Base-by-base conservation (phyloP, 2,113 vertebrate species). In the Callithrix jacchus region DNA sequence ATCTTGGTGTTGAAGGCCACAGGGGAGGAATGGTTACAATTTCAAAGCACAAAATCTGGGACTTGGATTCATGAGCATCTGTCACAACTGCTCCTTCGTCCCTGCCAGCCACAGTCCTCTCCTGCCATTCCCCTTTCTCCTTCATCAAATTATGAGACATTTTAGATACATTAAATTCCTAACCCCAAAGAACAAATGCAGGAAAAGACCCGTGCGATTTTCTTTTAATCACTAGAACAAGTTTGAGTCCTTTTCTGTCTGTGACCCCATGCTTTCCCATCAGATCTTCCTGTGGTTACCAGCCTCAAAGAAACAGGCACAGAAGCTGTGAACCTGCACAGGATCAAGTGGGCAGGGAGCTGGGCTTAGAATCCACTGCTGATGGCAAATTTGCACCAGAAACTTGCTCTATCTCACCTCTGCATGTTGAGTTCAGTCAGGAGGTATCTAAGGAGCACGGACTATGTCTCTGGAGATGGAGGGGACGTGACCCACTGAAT, bases 41-140 rank as follows among this genome's bases (percentile, higher is more conserved):
- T 97, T 93, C 97, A 96, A 96, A 96, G 92, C 87, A 52, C 73
- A 54, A 80, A 66, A 18, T 87, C 74, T 37, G 14, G 80, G 81
- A 1, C n/a, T 35, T 89, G 58, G 79, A 37, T 92, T 87, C 20
- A 8, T 6, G 18, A 87, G 82, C 71, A 17, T 93, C 82, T 89
- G 89, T 91, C 64, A 2, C 86, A 30, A 90, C 40, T 73, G 80
- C 32, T 30, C 18, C n/a, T 87, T n/a, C 58, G 47, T 88, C 32
- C n/a, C 42, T 0, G 0, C 87, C 68, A 64, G 82, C 56, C 89
- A 58, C 9, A 0, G 42, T 37, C 14, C 49, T 89, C 73, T 91
- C 47, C 27, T 7, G 0, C 58, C 49, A 2, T 17, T 35, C 52
- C 64, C 27, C 66, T 84, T 80, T 84, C 64, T 91, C 58, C 83